Conservation (phyloP, 2,888 invertebrate species). For the Eilema sororculum region DNA sequence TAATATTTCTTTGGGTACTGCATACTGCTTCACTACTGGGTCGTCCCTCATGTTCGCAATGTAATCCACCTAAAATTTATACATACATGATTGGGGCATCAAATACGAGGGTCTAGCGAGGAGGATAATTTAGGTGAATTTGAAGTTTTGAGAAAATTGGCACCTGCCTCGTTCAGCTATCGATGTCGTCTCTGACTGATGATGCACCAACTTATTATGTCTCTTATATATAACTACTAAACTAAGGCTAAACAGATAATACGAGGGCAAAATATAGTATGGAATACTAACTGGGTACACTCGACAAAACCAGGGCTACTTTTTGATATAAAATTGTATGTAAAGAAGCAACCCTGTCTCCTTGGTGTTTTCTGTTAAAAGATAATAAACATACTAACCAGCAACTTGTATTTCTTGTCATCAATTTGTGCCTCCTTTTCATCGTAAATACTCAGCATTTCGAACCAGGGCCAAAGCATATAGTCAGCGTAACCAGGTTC, state of each 20-base stretch:
- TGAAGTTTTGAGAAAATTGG: background rate
- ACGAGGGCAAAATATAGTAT: background rate
- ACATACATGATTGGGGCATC: too few relatives aligned
- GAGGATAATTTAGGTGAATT: background rate
- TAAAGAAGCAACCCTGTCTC: too few relatives aligned
- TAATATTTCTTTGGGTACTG: slow-evolving; percentile 86
- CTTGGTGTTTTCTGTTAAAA: background rate
- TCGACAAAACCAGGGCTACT: too few relatives aligned
- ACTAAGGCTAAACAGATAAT: too few relatives aligned
- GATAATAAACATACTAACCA: slow-evolving; percentile 63
- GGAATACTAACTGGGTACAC: background rate
- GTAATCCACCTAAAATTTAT: slow-evolving; percentile 89
- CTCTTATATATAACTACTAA: too few relatives aligned
- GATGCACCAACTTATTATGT: background rate
- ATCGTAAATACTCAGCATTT: slow-evolving; percentile 85
- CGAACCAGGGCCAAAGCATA: slow-evolving; percentile 96
- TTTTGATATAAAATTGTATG: too few relatives aligned
- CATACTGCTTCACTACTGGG: slow-evolving; percentile 88
- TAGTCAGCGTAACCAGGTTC: slow-evolving; percentile 93
- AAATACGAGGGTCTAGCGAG: too few relatives aligned
- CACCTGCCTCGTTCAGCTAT: background rate
- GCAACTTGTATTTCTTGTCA: slow-evolving; percentile 56
- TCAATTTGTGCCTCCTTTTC: slow-evolving; percentile 84
- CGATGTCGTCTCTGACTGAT: background rate
- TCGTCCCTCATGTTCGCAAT: slow-evolving; percentile 88